Evolutionary conservation across 2,797 vertebrate species (phyloP).

Genomic region (Hyperoplus lanceolatus): DNA sequence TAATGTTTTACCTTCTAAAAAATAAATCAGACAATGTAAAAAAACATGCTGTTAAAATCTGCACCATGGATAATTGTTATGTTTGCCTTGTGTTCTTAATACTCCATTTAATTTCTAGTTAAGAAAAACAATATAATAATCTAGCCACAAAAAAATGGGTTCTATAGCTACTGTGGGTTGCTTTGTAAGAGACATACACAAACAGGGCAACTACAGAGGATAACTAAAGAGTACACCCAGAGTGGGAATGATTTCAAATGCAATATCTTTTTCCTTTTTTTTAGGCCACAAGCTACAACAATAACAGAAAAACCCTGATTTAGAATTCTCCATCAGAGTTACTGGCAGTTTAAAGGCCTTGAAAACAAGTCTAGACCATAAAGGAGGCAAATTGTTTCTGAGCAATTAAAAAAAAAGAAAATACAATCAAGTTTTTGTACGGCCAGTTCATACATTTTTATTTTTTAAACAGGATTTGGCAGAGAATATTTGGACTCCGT

Average conservation of each 20-base stretch:
- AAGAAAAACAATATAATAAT: not conserved
- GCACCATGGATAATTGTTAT: not conserved
- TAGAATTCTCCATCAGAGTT: not conserved
- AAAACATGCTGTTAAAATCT: not conserved
- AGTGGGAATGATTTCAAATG: not conserved
- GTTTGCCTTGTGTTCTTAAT: not conserved
- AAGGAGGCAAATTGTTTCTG: no score
- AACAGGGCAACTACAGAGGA: not conserved
- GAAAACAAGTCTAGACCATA: not conserved
- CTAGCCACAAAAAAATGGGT: not conserved
- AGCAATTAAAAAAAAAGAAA: no score
- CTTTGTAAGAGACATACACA: not conserved
- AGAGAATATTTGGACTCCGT: no score
- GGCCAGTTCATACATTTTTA: no score
- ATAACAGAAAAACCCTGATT: not conserved
- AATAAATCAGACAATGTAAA: not conserved
- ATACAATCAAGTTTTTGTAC: no score
- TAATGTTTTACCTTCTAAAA: not conserved
- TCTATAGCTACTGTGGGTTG: not conserved
- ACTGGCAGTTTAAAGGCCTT: not conserved
- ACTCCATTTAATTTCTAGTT: not conserved
- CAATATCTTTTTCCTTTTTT: not conserved
- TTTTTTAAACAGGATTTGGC: no score
- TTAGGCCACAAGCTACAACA: not conserved
- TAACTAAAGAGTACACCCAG: no score